phyloP scores from a whole-genome alignment of 35 echinoderm and acorn worm genomes.

The Anneissia japonica region DNA sequence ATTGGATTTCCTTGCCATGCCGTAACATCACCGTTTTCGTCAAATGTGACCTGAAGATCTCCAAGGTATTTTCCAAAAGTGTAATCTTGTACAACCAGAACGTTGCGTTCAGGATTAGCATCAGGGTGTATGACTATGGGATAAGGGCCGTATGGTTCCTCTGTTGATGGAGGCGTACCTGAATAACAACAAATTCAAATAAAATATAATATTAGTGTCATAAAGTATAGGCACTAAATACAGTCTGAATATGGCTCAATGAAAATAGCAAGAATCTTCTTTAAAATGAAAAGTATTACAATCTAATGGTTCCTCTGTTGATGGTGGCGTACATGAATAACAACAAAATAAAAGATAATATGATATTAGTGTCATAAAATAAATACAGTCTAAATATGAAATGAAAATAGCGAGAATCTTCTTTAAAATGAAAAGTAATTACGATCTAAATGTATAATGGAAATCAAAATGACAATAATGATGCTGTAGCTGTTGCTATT shows the following conservation, averaged over 20 bases:
- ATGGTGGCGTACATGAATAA: constrained; percentile 53
- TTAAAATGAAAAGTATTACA: too few species aligned
- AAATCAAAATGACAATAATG: too few species aligned
- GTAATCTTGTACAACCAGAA: constrained; percentile 75
- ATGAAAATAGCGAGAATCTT: too few species aligned
- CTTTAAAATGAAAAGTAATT: too few species aligned
- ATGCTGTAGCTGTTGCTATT: too few species aligned
- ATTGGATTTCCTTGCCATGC: constrained; percentile 72
- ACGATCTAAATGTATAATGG: too few species aligned
- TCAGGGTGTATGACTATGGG: constrained; percentile 55
- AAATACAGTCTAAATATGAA: too few species aligned
- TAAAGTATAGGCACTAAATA: too few species aligned
- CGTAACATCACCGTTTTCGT: constrained; percentile 49
- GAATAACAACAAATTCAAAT: background rate
- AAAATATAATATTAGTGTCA: too few species aligned
- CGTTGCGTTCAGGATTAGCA: constrained; percentile 2
- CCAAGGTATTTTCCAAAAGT: constrained; percentile 90
- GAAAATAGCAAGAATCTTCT: too few species aligned
- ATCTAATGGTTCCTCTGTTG: constrained; percentile 45
- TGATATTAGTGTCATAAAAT: too few species aligned
- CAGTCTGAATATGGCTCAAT: too few species aligned
- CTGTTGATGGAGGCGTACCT: constrained; percentile 62
- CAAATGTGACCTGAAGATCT: constrained; percentile 66
- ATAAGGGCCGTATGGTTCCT: constrained; percentile 48
- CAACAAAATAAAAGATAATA: background rate